Evolutionary conservation across 2,888 invertebrate genomes (phyloP).

Genomic region (Pandemis heparana): DNA sequence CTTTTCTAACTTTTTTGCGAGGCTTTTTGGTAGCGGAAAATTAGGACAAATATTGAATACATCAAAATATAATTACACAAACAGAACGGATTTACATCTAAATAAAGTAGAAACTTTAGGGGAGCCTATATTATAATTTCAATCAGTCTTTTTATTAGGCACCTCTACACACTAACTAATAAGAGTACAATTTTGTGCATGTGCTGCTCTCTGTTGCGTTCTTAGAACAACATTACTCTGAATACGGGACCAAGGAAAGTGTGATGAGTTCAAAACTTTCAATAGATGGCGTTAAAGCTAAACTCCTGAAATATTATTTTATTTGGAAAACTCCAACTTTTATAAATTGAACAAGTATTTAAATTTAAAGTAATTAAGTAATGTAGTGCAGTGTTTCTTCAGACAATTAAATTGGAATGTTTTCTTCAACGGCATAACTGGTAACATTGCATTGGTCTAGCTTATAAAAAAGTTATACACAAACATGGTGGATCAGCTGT

Average conservation of each 20-base stretch:
- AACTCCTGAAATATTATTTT: not conserved
- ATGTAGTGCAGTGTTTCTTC: not conserved
- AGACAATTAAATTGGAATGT: not conserved
- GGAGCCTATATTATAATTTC: no score
- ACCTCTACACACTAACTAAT: no score
- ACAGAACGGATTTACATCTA: no score
- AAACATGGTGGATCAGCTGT: slow-evolving; percentile 88
- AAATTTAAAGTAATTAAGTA: not conserved
- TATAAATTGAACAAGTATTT: not conserved
- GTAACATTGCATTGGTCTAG: slow-evolving; percentile 28
- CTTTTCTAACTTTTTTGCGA: no score
- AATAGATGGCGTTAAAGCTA: not conserved
- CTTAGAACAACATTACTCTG: not conserved
- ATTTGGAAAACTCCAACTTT: not conserved
- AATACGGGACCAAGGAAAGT: not conserved
- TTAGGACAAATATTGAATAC: no score
- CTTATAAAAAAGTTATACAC: slow-evolving; percentile 73
- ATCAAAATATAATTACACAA: no score
- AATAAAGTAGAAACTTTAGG: no score
- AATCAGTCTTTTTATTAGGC: no score
- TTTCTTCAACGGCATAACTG: not conserved
- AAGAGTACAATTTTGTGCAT: not conserved
- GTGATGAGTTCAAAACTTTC: not conserved
- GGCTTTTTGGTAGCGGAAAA: no score
- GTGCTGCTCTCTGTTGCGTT: not conserved